A percentile compares a stretch with the other conserved stretches of the same genome.
These are phyloP conservation scores for Paraplagusia blochii DNA, from an alignment of 2,113 vertebrate genomes.

Conservation along the genomic window DNA sequence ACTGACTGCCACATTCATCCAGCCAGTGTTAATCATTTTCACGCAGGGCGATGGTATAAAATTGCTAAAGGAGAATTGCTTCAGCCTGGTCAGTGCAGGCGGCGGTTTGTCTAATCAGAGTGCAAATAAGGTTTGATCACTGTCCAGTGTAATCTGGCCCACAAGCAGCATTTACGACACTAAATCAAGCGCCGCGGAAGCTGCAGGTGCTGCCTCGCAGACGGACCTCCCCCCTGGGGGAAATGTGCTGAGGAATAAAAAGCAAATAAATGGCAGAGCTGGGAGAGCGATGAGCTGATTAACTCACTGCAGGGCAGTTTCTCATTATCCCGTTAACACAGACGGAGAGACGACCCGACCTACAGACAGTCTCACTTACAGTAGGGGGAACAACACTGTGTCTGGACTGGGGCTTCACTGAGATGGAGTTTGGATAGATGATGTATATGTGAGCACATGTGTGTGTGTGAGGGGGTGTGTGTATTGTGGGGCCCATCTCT, in stretches of 20 bases:
- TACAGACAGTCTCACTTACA: constrained; percentile 59
- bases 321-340: constrained; percentile 88
- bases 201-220: constrained; percentile 86
- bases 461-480: constrained; percentile 22
- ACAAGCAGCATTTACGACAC: constrained; percentile 85
- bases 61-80: constrained; percentile 89
- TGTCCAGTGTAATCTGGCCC: constrained; percentile 95
- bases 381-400: constrained; percentile 50
- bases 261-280: constrained; percentile 91
- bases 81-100: constrained; percentile 87
- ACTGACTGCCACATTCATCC: constrained; percentile 80
- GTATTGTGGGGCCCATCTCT: constrained; percentile 57
- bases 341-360: constrained; percentile 59
- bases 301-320: constrained; percentile 91
- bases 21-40: constrained; percentile 90
- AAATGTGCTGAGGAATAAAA: constrained; percentile 87
- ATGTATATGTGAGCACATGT: constrained; percentile 28
- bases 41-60: constrained; percentile 84
- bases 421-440: constrained; percentile 51
- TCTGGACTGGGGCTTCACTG: constrained; percentile 46
- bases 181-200: constrained; percentile 88
- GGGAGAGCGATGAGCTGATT: constrained; percentile 81
- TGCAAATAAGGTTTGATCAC: constrained; percentile 99
- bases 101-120: constrained; percentile 95
- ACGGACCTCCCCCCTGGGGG: constrained; percentile 88